Evolutionary conservation across 2,113 vertebrate species (phyloP).

Genomic region (Coptodon bakossiorum): DNA sequence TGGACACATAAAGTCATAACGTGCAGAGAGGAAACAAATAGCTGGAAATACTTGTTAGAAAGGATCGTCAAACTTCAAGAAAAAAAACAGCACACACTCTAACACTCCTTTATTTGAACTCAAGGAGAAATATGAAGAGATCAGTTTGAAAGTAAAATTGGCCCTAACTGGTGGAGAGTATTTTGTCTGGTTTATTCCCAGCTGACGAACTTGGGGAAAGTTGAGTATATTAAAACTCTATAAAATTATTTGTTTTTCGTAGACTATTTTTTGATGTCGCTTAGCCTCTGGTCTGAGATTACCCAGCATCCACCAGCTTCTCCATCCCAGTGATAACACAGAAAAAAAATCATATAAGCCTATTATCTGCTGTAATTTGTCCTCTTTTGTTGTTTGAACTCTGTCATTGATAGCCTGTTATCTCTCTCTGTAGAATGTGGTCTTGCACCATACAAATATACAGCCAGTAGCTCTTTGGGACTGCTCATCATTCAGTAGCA

Average conservation of each 20-base stretch:
- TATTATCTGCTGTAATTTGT: neutral
- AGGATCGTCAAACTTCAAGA: rapidly evolving
- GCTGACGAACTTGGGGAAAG: neutral
- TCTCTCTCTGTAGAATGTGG: neutral
- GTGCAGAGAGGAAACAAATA: neutral
- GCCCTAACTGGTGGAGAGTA: neutral
- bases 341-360: neutral
- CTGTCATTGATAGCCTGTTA: neutral
- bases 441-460: neutral
- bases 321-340: neutral
- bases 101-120: neutral
- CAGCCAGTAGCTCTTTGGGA: neutral
- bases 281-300: neutral
- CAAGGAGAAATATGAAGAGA: neutral
- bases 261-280: neutral
- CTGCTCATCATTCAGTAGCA: neutral
- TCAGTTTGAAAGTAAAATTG: rapidly evolving
- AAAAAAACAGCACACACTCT: rapidly evolving
- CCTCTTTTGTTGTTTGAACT: neutral
- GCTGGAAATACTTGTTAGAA: neutral
- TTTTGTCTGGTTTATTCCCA: neutral
- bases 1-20: neutral
- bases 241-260: rapidly evolving
- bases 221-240: neutral
- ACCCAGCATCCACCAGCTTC: neutral